Conservation (phyloP, 1,140 invertebrate species). For the Lasioglossum albipes region DNA sequence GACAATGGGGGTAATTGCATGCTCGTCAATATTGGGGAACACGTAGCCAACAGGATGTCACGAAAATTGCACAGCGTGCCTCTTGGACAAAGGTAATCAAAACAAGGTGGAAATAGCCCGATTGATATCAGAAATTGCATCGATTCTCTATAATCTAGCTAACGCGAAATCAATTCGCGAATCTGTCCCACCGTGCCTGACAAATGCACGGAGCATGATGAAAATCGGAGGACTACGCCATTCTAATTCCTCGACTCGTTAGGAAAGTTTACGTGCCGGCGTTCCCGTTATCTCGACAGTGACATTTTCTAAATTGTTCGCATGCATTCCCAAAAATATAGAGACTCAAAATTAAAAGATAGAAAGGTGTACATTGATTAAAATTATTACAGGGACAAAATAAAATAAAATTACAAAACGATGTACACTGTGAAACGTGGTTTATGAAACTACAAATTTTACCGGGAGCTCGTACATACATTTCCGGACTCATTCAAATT, state of each 20-base stretch:
- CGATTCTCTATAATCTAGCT: slow-evolving; percentile 33
- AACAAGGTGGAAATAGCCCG: slow-evolving; percentile 60
- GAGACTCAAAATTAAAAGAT: no score
- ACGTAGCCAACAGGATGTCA: slow-evolving; percentile 51
- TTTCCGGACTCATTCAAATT: no score
- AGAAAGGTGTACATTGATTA: no score
- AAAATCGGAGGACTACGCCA: neutral
- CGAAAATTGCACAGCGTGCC: slow-evolving; percentile 54
- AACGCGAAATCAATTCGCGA: slow-evolving; percentile 50
- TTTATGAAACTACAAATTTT: no score
- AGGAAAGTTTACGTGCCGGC: neutral
- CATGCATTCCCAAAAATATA: no score
- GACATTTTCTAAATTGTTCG: no score
- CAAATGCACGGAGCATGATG: neutral
- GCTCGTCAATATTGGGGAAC: slow-evolving; percentile 43
- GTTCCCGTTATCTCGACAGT: no score
- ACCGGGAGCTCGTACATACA: no score
- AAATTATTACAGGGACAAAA: no score
- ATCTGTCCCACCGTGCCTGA: slow-evolving; percentile 4
- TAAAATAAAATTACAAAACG: no score
- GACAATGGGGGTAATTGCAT: slow-evolving; percentile 56
- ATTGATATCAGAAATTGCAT: slow-evolving; percentile 62
- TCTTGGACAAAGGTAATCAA: slow-evolving; percentile 49
- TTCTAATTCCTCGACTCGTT: neutral
- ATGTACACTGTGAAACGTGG: no score